phyloP scores from a whole-genome alignment of 2,113 vertebrate species.

The Cebidichthys violaceus region DNA sequence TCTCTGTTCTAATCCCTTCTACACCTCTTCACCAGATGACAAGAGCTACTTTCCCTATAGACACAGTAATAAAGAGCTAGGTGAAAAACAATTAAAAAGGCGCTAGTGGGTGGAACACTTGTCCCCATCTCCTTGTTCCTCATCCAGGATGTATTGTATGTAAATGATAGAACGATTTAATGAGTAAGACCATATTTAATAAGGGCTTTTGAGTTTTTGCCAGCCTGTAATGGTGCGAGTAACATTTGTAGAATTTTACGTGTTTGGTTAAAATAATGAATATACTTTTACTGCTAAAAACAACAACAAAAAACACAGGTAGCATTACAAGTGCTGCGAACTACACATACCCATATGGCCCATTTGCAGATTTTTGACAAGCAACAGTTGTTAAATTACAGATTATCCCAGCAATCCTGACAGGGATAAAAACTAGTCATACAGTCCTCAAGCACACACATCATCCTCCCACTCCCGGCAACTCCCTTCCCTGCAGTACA shows the following conservation, averaged over 20 bases:
- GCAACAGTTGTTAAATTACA: conserved; percentile 66
- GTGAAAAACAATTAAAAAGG: conserved; percentile 66
- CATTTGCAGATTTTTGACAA: conserved; percentile 55
- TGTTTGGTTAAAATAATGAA: background rate
- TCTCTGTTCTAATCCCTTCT: conserved; percentile 55
- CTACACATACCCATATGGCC: conserved; percentile 26
- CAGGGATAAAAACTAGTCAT: conserved; percentile 62
- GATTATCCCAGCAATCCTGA: conserved; percentile 66
- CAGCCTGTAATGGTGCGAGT: conserved; percentile 3
- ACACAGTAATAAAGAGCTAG: conserved; percentile 37
- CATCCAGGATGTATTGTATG: conserved; percentile 10
- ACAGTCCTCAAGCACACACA: conserved; percentile 55
- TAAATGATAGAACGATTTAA: conserved; percentile 31
- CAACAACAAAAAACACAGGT: background rate
- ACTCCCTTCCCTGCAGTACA: conserved; percentile 39
- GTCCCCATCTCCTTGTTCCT: conserved; percentile 40
- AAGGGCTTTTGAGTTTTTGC: conserved; percentile 3
- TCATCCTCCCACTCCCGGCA: conserved; percentile 40
- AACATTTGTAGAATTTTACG: conserved; percentile 13
- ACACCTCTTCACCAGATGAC: conserved; percentile 70
- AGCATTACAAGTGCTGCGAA: conserved; percentile 31
- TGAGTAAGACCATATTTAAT: conserved; percentile 26
- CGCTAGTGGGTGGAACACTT: conserved; percentile 56
- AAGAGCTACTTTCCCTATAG: conserved; percentile 62
- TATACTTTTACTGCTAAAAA: conserved; percentile 8